These are phyloP conservation scores for Capra hircus DNA, from an alignment of 2,113 vertebrate genomes.

Conservation along the genomic window DNA sequence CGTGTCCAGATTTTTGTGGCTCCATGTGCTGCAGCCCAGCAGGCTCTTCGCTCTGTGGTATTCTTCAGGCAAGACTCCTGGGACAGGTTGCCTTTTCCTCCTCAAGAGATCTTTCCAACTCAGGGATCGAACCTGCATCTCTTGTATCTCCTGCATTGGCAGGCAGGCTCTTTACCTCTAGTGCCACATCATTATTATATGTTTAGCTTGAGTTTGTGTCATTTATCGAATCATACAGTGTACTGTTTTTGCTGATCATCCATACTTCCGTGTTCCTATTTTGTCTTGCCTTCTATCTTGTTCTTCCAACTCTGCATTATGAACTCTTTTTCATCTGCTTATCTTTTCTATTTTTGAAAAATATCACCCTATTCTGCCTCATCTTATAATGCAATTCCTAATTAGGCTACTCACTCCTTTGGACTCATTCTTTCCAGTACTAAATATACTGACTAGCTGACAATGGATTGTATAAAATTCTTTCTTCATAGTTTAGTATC, in stretches of 20 bases:
- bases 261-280: neutral
- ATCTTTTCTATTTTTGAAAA: neutral
- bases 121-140: neutral
- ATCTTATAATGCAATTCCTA: neutral
- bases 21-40: neutral
- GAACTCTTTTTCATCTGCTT: neutral
- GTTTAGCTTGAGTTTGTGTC: neutral
- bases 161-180: neutral
- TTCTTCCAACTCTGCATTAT: neutral
- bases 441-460: conserved; percentile 56
- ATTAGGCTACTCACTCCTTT: conserved; percentile 46
- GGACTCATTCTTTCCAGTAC: conserved; percentile 40
- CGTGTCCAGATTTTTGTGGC: neutral
- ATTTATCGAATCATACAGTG: neutral
- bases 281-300: neutral
- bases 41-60: neutral
- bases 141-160: neutral
- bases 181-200: neutral
- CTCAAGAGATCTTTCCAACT: neutral
- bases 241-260: neutral
- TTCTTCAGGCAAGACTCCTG: neutral
- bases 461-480: neutral
- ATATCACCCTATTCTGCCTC: neutral
- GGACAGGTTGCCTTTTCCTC: neutral
- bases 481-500: conserved; percentile 47